Conservation (phyloP, 2,888 invertebrate genomes). For the Caenorhabditis sp. region DNA sequence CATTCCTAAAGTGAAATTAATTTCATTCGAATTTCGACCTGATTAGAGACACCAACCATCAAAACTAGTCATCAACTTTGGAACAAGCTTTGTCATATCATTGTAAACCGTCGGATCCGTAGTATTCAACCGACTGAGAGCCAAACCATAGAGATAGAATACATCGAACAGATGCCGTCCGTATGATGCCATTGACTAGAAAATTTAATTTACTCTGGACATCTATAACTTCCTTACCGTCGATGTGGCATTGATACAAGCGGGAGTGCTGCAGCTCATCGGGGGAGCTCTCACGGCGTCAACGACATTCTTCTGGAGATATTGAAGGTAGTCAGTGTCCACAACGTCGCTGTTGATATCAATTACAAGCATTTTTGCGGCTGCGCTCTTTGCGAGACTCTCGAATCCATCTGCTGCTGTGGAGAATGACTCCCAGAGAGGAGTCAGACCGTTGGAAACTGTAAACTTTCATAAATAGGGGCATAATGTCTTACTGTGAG, state of each 20-base stretch:
- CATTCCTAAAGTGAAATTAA: conserved; percentile 56
- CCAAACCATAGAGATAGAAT: conserved; percentile 74
- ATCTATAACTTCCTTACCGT: conserved; percentile 1
- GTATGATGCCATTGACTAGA: conserved; percentile 60
- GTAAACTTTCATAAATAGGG: no score
- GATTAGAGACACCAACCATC: conserved; percentile 27
- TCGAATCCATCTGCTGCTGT: conserved; percentile 29
- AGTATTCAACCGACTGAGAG: conserved; percentile 32
- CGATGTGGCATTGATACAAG: conserved; percentile 27
- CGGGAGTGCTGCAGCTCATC: conserved; percentile 38
- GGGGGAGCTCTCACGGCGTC: conserved; percentile 31
- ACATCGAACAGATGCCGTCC: conserved; percentile 74
- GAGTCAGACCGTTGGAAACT: conserved; percentile 37
- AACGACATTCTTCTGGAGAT: conserved; percentile 30
- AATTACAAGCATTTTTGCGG: conserved; percentile 25
- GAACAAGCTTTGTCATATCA: conserved; percentile 17
- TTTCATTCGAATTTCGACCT: not conserved
- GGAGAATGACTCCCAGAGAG: conserved; percentile 39
- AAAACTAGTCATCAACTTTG: conserved; percentile 37
- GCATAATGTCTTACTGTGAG: no score
- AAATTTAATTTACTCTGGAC: no score
- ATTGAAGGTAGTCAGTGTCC: conserved; percentile 27
- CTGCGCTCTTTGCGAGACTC: not conserved
- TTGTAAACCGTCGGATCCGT: conserved; percentile 28
- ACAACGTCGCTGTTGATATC: conserved; percentile 53